Evolutionary conservation across 2,888 invertebrate genomes (phyloP), one percentile per base, ranked within the genome.

Genomic region (Alviniconcha strummeri): DNA sequence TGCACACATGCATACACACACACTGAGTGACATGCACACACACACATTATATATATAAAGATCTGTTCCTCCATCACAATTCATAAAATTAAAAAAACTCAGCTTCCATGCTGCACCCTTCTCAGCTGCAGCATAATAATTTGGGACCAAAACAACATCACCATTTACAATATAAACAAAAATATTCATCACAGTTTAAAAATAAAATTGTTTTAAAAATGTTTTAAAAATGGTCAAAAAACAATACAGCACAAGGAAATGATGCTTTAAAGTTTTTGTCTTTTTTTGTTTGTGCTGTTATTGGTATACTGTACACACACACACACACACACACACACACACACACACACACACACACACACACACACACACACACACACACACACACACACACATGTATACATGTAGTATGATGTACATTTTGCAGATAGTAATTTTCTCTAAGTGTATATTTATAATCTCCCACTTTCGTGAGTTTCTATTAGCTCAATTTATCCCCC

Each of bases 331-430:
- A 74, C n/a, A 19, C 8, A 19, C 74, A 36, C 6, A 74, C 19
- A 1, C 74, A 19, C 19, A 74, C 74, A 36, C 74, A 36, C 74
- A 36, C 36, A 74, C 36, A 36, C 74, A 74, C 36, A 36, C 74
- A 74, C 74, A 74, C 36, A 36, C 74, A 74, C 60, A 60, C 64
- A 64, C 60, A 60, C 60, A 36, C 19, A 78, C 36, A 78, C 19
- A 60, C 60, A 78, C 36, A 19, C 60, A 60, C 64, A 60, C 60
- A 78, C 60, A 60, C 57, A 19, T 36, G 60, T 8, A 64, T 1
- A 60, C 57, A 19, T 19, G n/a, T n/a, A n/a, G n/a, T n/a, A n/a
- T n/a, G n/a, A n/a, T n/a, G n/a, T 36, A 36, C 3, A 36, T 36
- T 1, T 36, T 36, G 36, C 36, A 36, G 36, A 36, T 36, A 36